Evolutionary conservation across 2,797 vertebrate genomes (phyloP).

Genomic region (Hoplostethus atlanticus): DNA sequence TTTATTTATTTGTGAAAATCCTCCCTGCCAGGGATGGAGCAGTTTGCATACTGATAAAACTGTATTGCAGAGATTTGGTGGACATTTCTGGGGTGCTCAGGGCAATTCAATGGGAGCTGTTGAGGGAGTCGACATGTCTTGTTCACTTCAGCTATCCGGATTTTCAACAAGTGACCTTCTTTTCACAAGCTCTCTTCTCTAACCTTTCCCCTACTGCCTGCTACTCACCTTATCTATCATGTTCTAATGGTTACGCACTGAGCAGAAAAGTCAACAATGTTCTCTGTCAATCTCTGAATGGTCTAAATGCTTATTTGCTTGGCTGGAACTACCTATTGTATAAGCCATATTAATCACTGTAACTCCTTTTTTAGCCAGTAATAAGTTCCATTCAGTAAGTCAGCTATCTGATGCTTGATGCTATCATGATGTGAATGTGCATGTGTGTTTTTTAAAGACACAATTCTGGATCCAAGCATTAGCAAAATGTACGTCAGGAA

Average conservation of each 20-base stretch:
- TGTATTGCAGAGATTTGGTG: slow-evolving; percentile 39
- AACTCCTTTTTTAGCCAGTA: slow-evolving; percentile 34
- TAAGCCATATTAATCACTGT: slow-evolving; percentile 46
- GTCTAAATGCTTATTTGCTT: slow-evolving; percentile 34
- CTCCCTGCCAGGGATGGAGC: slow-evolving; percentile 38
- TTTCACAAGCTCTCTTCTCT: no score
- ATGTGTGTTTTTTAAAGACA: slow-evolving; percentile 28
- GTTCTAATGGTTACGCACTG: slow-evolving; percentile 12
- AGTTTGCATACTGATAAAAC: slow-evolving; percentile 40
- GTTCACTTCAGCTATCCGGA: slow-evolving; percentile 17
- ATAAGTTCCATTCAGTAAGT: slow-evolving; percentile 52
- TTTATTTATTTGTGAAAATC: slow-evolving; percentile 62
- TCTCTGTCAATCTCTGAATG: neutral
- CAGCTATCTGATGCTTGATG: slow-evolving; percentile 41
- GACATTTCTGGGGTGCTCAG: slow-evolving; percentile 47
- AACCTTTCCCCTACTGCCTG: neutral
- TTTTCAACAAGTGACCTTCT: slow-evolving; percentile 44
- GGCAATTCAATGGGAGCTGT: slow-evolving; percentile 14
- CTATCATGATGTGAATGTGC: slow-evolving; percentile 42
- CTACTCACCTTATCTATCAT: neutral
- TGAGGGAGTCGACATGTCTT: slow-evolving; percentile 18
- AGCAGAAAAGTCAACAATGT: neutral
- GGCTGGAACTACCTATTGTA: slow-evolving; percentile 44
- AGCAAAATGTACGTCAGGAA: neutral
- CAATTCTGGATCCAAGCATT: slow-evolving; percentile 16